A percentile compares a stretch with the other conserved stretches of the same genome.
Evolutionary conservation across 2,113 vertebrate genomes (phyloP).

Genomic region (Canis aureus): DNA sequence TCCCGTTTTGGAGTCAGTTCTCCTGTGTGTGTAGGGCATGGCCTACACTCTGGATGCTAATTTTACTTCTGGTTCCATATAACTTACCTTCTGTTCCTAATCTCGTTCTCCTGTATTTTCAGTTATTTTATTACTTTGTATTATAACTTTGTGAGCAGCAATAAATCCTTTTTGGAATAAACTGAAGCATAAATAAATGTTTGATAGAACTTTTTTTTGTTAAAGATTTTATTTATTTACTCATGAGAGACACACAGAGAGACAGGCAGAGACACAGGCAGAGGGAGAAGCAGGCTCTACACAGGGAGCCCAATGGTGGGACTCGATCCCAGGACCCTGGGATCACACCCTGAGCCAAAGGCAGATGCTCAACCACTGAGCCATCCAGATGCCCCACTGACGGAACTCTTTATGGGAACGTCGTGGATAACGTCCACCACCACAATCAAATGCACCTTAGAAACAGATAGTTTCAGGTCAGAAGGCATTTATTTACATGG

Average conservation of each 20-base stretch:
- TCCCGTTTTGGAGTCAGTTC: fast-evolving
- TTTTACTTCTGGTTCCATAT: not conserved
- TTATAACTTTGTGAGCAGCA: not conserved
- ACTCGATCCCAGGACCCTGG: too few species aligned
- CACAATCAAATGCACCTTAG: not conserved
- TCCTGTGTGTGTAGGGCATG: not conserved
- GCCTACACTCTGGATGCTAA: not conserved
- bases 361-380: too few species aligned
- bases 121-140: not conserved
- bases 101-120: not conserved
- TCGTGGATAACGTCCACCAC: not conserved
- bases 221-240: too few species aligned
- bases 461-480: not conserved
- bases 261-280: too few species aligned
- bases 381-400: too few species aligned
- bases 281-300: too few species aligned
- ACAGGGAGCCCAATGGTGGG: too few species aligned
- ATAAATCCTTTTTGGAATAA: not conserved
- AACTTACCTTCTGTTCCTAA: not conserved
- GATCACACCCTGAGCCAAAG: too few species aligned
- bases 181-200: not conserved
- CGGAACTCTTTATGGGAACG: not conserved
- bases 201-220: not conserved
- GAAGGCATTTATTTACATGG: not conserved
- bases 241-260: too few species aligned